phyloP scores from a whole-genome alignment of 2,888 invertebrate species.

The Caenorhabditis sp. region DNA sequence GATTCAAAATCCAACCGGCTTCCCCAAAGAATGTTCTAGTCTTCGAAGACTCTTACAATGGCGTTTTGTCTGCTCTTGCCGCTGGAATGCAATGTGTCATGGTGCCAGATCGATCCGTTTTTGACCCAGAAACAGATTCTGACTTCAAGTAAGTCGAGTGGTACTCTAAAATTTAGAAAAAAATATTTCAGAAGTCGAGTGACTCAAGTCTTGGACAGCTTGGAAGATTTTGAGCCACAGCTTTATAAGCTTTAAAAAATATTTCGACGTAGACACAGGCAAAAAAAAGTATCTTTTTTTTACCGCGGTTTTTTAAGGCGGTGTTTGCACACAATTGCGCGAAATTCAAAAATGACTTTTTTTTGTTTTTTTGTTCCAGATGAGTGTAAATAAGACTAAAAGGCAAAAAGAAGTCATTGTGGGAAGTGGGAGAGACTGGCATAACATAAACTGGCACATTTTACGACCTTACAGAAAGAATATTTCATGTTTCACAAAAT shows the following conservation, averaged over 20 bases:
- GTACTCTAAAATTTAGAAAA: slow-evolving; percentile 3
- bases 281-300: too few relatives aligned
- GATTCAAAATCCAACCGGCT: slow-evolving; percentile 55
- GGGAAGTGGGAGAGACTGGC: too few relatives aligned
- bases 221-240: slow-evolving; percentile 61
- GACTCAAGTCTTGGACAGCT: slow-evolving; percentile 49
- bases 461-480: too few relatives aligned
- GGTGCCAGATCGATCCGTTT: slow-evolving; percentile 44
- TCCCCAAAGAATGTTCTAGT: slow-evolving; percentile 60
- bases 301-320: too few relatives aligned
- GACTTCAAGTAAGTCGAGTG: slow-evolving; percentile 47
- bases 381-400: too few relatives aligned
- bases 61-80: slow-evolving; percentile 80
- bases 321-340: too few relatives aligned
- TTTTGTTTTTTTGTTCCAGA: too few relatives aligned
- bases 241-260: slow-evolving; percentile 23
- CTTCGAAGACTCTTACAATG: slow-evolving; percentile 87
- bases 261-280: too few relatives aligned
- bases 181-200: slow-evolving; percentile 12
- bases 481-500: too few relatives aligned
- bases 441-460: too few relatives aligned
- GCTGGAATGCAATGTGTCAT: slow-evolving; percentile 76
- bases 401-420: too few relatives aligned
- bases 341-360: too few relatives aligned
- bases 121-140: slow-evolving; percentile 56